Conservation (phyloP, 2,113 vertebrate species). For the Furnarius figulus region DNA sequence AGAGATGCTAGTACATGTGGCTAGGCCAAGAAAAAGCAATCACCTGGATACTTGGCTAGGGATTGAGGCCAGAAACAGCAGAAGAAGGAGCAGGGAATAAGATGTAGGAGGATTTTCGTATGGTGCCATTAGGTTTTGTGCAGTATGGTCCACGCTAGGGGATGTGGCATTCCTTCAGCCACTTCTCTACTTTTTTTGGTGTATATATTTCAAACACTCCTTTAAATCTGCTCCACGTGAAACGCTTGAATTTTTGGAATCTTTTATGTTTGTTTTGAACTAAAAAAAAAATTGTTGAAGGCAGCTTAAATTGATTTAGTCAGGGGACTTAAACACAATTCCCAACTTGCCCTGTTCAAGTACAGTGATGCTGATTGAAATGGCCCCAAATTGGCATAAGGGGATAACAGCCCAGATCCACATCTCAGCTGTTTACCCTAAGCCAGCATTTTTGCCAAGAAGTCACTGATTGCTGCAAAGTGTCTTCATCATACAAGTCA, state of each 20-base stretch:
- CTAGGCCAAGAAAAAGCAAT: background rate
- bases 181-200: background rate
- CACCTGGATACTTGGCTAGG: background rate
- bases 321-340: background rate
- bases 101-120: conserved; percentile 17
- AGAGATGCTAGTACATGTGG: background rate
- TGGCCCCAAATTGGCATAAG: background rate
- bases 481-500: background rate
- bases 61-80: background rate
- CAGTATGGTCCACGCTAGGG: background rate
- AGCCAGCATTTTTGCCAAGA: background rate
- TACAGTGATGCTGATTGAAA: background rate
- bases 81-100: background rate
- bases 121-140: background rate
- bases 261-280: background rate
- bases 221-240: background rate
- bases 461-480: background rate
- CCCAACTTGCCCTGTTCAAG: background rate
- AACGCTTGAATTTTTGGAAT: background rate
- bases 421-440: background rate
- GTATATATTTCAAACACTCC: background rate
- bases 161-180: background rate
- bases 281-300: background rate
- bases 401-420: background rate
- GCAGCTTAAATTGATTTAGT: background rate